Evolutionary conservation across 64 coral and sea anemone genomes (phyloP), one percentile per base, ranked within the genome.

Genomic region (Acropora yongei): DNA sequence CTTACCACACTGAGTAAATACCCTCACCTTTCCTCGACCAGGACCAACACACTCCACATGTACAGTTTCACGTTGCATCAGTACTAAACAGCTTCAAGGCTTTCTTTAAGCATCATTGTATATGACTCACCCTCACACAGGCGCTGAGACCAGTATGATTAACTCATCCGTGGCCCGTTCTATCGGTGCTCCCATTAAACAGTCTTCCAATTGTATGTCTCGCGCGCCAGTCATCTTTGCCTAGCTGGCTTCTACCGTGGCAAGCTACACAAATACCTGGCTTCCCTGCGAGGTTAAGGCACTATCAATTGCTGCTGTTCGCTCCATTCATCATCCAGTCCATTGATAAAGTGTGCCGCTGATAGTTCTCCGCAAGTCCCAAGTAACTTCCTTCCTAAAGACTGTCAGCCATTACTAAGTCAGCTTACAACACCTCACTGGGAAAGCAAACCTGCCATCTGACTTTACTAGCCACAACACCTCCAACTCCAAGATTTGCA

Each of bases 141-240:
- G 88, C 8, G 77, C 76, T 19, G 63, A 78, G 41, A 80, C 76
- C 18, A 92, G 53, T 13, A 92, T 92, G 80, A 92, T 92, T 16
- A 83, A 75, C 46, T 50, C 72, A 16, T 76, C 68, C 1, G n/a
- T 86, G 10, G 90, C 72, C 44, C 3, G 51, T 41, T 16, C 20
- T 44, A 61, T 92, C 9, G 49, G 71, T 68, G 76, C 60, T 44
- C 20, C 47, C 44, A 78, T 85, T 9, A 45, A 6, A 14, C 51
- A 90, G 39, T 47, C 4, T 1, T 68, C 78, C 10, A 17, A 83
- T 13, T 10, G 78, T 76, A 6, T 47, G 12, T 63, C 87, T 12
- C 87, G 51, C 51, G 51, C 10, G 51, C 51, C 51, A 55, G 51
- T 55, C 51, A 9, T 55, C 51, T 55, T 9, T 9, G 10, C 51